Evolutionary conservation across 1,140 invertebrate genomes (phyloP).

Genomic region (Penaeus indicus): DNA sequence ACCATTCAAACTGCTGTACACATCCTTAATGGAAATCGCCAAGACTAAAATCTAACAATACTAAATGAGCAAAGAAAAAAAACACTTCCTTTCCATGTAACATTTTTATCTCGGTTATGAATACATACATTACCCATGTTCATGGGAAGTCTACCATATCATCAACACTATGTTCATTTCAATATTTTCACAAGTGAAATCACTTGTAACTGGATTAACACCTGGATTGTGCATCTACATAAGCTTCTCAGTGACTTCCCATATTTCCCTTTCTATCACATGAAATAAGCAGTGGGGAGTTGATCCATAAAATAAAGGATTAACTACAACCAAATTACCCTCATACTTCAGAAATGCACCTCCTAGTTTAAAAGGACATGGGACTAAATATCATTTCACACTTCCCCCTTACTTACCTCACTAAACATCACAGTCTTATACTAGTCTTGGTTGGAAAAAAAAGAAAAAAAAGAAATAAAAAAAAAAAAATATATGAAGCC

Average conservation of each 20-base stretch:
- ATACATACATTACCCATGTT: background rate
- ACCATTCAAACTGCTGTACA: too few species aligned
- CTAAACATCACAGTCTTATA: constrained; percentile 55
- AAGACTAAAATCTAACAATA: too few species aligned
- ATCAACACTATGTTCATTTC: background rate
- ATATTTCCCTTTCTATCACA: constrained; percentile 42
- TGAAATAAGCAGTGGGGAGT: constrained; percentile 33
- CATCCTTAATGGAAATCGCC: too few species aligned
- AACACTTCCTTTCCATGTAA: too few species aligned
- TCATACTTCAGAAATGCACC: background rate
- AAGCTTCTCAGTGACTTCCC: background rate
- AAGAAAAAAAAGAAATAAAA: constrained; percentile 2
- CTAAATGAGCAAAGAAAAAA: too few species aligned
- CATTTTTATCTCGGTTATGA: too few species aligned
- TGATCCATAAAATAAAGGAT: too few species aligned
- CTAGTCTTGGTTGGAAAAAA: constrained; percentile 18
- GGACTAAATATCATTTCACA: constrained; percentile 11
- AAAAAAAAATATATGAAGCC: constrained; percentile 38
- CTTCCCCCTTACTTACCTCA: constrained; percentile 26
- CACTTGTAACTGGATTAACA: background rate
- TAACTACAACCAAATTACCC: background rate
- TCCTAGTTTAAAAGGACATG: background rate
- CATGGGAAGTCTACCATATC: background rate
- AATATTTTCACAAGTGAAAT: background rate
- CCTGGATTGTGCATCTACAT: constrained; percentile 41